Evolutionary conservation across 2,888 invertebrate species (phyloP).

Genomic region (Caenorhabditis becei): DNA sequence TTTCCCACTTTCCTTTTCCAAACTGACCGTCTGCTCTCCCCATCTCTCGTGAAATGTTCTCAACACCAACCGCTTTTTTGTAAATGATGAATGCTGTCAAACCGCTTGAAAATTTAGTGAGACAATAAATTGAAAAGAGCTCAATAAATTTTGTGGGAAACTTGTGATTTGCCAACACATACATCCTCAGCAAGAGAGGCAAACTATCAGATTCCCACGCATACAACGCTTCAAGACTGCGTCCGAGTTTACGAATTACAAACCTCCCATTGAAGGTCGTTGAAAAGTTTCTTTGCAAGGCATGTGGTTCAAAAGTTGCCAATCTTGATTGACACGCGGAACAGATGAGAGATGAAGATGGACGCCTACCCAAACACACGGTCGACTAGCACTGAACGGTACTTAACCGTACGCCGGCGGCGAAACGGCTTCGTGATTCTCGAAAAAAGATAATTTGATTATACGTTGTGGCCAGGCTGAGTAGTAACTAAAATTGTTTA

Average conservation of each 20-base stretch:
- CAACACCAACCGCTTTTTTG: constrained; percentile 4
- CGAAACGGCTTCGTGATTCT: constrained; percentile 7
- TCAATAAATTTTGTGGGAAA: constrained; percentile 19
- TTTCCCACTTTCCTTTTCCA: not conserved
- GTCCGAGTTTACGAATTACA: not conserved
- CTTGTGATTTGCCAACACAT: not conserved
- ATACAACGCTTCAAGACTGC: too few relatives aligned
- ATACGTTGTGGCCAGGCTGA: constrained; percentile 4
- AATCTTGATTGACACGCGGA: constrained; percentile 50
- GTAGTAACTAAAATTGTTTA: not conserved
- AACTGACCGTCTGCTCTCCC: not conserved
- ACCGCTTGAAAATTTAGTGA: constrained; percentile 26
- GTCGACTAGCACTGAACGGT: constrained; percentile 48
- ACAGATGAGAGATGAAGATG: constrained; percentile 3
- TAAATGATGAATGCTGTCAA: constrained; percentile 40
- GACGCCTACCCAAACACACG: not conserved
- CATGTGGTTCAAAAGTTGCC: constrained; percentile 38
- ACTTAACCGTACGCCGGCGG: constrained; percentile 8
- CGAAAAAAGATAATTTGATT: constrained; percentile 48
- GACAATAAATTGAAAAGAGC: constrained; percentile 27
- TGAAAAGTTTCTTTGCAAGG: constrained; percentile 28
- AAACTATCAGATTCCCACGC: too few relatives aligned
- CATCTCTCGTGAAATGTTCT: not conserved
- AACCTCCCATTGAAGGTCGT: not conserved
- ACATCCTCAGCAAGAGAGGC: too few relatives aligned